Evolutionary conservation across 2,888 invertebrate genomes (phyloP).

Genomic region (Leucophenga maculata): DNA sequence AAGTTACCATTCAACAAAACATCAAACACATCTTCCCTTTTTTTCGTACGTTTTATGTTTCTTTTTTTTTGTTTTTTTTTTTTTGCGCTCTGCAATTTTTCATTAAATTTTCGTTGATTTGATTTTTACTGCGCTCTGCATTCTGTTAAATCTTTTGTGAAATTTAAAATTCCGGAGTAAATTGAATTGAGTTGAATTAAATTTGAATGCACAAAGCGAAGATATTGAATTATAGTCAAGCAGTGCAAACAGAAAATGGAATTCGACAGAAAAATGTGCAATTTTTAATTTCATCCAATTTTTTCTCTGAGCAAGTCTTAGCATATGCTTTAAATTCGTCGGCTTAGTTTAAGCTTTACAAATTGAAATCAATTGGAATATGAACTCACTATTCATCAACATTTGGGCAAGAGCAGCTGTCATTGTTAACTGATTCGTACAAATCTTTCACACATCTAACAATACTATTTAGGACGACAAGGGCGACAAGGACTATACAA

Average conservation of each 20-base stretch:
- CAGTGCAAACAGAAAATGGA: too few species aligned
- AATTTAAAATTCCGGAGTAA: slow-evolving; percentile 14
- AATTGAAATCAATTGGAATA: too few species aligned
- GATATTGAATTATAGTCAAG: slow-evolving; percentile 5
- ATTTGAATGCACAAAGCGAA: slow-evolving; percentile 3
- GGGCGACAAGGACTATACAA: not conserved
- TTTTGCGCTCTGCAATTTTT: not conserved
- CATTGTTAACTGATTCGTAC: slow-evolving; percentile 22
- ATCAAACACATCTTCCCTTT: too few species aligned
- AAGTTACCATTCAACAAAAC: too few species aligned
- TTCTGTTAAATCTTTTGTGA: not conserved
- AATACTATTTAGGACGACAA: not conserved
- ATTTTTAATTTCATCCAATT: too few species aligned
- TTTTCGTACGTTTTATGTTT: not conserved
- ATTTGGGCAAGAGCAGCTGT: not conserved
- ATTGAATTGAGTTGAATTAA: slow-evolving; percentile 19
- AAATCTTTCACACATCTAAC: slow-evolving; percentile 13
- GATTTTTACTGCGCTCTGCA: not conserved
- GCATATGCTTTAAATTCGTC: too few species aligned
- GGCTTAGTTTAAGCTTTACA: too few species aligned
- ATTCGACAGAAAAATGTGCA: too few species aligned
- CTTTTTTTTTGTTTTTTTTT: not conserved
- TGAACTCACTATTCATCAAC: too few species aligned
- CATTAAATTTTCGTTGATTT: slow-evolving; percentile 17
- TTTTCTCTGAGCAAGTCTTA: too few species aligned